These are phyloP conservation scores for Notospermus geniculatus DNA, from an alignment of 1,140 invertebrate species.

Conservation along the genomic window DNA sequence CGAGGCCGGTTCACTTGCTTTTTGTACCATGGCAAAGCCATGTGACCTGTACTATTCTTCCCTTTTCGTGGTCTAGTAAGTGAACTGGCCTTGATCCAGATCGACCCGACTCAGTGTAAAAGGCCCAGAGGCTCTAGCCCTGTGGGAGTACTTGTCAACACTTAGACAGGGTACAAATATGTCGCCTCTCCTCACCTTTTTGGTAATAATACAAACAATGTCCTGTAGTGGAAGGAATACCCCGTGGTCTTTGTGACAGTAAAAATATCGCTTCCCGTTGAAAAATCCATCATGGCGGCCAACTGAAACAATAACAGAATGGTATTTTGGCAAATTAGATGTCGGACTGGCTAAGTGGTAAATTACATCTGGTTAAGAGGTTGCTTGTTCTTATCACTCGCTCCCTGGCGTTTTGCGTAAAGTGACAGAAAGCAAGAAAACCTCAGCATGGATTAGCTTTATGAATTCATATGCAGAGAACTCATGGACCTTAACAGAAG, in stretches of 20 bases:
- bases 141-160: background rate
- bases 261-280: conserved; percentile 46
- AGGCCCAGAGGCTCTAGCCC: background rate
- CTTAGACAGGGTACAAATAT: background rate
- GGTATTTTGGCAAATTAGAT: background rate
- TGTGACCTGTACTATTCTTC: background rate
- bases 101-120: background rate
- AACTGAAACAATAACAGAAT: conserved; percentile 26
- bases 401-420: no score
- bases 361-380: no score
- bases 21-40: no score
- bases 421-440: background rate
- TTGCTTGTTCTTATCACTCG: no score
- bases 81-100: no score
- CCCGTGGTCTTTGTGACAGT: conserved; percentile 43
- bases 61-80: background rate
- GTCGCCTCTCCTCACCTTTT: conserved; percentile 32
- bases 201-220: conserved; percentile 38
- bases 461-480: no score
- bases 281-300: conserved; percentile 43
- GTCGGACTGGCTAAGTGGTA: no score
- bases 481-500: no score
- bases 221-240: conserved; percentile 44
- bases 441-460: background rate
- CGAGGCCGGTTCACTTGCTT: no score